Percentiles rank a stretch among this genome's conserved stretches.
Conservation (phyloP, 2,113 vertebrate species). For the Zosterops pallidus region DNA sequence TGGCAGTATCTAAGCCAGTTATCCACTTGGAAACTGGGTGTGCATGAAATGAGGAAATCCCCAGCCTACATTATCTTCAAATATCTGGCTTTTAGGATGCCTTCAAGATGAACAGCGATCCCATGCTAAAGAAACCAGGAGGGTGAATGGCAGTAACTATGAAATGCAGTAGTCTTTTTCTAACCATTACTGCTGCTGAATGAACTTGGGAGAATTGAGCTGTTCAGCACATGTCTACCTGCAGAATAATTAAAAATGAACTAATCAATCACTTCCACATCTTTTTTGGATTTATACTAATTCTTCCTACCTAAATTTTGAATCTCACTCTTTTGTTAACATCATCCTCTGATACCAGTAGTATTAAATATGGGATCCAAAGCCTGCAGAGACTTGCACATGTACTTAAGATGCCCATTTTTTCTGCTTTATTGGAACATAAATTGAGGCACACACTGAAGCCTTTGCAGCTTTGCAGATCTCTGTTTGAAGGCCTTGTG, state of each 20-base stretch:
- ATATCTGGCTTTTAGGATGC: background rate
- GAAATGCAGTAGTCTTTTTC: background rate
- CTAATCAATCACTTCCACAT: background rate
- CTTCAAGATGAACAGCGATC: background rate
- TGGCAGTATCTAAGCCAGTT: background rate
- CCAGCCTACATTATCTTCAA: background rate
- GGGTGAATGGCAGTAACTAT: background rate
- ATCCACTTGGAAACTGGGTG: background rate
- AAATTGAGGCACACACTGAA: background rate
- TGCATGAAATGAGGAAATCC: background rate
- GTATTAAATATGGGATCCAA: background rate
- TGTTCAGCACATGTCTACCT: background rate
- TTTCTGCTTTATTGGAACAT: background rate
- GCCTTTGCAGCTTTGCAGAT: background rate
- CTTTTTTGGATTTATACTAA: background rate
- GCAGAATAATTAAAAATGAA: background rate
- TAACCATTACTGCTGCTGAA: background rate
- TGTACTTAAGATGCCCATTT: background rate
- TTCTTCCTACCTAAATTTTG: background rate
- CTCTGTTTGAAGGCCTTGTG: background rate
- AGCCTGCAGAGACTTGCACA: background rate
- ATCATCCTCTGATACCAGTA: background rate
- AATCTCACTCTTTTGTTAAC: background rate
- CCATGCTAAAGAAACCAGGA: background rate
- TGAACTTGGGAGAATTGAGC: background rate